Evolutionary conservation across 2,888 invertebrate genomes (phyloP).

Genomic region (Portevinia maculata): DNA sequence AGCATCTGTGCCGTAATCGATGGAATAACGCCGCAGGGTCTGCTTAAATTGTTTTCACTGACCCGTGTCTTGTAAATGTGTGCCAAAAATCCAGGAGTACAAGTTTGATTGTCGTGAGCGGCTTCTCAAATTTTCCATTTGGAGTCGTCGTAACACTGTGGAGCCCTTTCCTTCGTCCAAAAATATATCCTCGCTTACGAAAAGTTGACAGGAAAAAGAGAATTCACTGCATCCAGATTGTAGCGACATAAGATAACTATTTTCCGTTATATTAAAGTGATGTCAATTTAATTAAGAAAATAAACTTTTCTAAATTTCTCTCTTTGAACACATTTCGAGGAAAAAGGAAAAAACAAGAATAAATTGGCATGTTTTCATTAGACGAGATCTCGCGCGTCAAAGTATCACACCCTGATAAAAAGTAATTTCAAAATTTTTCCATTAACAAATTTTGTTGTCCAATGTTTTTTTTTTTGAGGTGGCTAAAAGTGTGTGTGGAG

Average conservation of each 20-base stretch:
- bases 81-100: too few relatives aligned
- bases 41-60: too few relatives aligned
- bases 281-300: constrained; percentile 45
- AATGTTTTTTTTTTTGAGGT: too few relatives aligned
- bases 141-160: too few relatives aligned
- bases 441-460: not conserved
- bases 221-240: not conserved
- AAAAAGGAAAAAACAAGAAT: not conserved
- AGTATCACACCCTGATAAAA: constrained; percentile 67
- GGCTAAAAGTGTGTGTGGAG: not conserved
- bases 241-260: constrained; percentile 6
- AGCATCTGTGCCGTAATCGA: too few relatives aligned
- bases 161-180: too few relatives aligned
- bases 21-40: too few relatives aligned
- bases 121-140: too few relatives aligned
- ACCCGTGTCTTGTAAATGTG: too few relatives aligned
- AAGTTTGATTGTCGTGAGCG: too few relatives aligned
- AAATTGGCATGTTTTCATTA: constrained; percentile 66
- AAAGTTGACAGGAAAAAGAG: too few relatives aligned
- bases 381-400: constrained; percentile 54
- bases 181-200: too few relatives aligned
- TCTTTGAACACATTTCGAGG: constrained; percentile 42
- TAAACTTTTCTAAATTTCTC: not conserved
- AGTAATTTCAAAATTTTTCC: constrained; percentile 42
- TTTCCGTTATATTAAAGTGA: constrained; percentile 27